Evolutionary conservation across 2,888 invertebrate species (phyloP).

Genomic region (Lysandra bellargus): DNA sequence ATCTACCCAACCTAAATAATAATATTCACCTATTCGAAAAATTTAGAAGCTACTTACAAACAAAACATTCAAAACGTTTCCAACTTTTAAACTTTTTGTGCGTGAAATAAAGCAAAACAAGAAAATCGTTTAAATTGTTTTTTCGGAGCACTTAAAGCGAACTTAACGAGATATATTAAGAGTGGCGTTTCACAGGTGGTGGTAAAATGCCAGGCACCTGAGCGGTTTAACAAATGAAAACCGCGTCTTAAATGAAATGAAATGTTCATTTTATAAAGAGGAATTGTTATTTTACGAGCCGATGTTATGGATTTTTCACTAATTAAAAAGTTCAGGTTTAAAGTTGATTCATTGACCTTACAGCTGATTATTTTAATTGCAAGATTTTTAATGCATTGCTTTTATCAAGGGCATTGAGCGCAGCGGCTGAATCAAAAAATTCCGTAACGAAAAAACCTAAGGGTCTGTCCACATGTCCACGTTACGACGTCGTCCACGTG

Average conservation of each 20-base stretch:
- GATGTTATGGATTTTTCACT: not conserved
- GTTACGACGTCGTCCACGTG: too few relatives aligned
- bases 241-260: not conserved
- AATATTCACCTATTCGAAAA: not conserved
- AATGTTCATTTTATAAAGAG: not conserved
- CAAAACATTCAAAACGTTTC: not conserved
- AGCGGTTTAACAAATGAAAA: not conserved
- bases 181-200: conserved; percentile 1
- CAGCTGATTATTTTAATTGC: too few relatives aligned
- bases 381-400: too few relatives aligned
- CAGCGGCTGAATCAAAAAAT: too few relatives aligned
- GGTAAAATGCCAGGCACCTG: not conserved
- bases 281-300: not conserved
- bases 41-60: not conserved
- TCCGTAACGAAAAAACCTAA: too few relatives aligned
- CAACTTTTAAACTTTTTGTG: too few relatives aligned
- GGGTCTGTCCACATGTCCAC: too few relatives aligned
- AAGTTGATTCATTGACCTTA: not conserved
- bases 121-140: not conserved
- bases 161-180: conserved; percentile 19
- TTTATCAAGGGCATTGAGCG: too few relatives aligned
- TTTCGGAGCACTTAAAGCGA: conserved; percentile 8
- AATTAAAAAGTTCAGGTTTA: not conserved
- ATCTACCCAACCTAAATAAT: not conserved
- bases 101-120: not conserved